A percentile compares a stretch with the other conserved stretches of the same genome.
Evolutionary conservation across 2,113 vertebrate species (phyloP).

Genomic region (Aspidoscelis tigris): DNA sequence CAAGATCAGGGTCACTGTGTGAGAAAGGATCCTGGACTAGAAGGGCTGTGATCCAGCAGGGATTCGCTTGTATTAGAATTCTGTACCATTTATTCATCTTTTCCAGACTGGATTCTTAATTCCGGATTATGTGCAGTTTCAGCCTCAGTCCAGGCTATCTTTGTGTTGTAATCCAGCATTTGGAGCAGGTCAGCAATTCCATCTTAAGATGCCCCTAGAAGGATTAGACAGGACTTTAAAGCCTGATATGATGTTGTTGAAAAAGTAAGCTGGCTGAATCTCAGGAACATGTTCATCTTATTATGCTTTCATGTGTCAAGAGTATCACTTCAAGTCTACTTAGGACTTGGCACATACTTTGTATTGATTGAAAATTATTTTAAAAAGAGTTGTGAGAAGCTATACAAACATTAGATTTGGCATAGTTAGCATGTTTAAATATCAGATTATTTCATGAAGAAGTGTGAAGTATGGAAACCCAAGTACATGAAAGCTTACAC

Average conservation of each 20-base stretch:
- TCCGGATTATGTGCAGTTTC: too few relatives aligned
- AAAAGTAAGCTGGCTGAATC: slow-evolving; percentile 8
- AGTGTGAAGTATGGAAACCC: background rate
- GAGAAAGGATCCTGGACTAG: too few relatives aligned
- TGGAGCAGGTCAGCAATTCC: too few relatives aligned
- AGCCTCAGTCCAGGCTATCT: too few relatives aligned
- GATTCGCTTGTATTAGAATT: too few relatives aligned
- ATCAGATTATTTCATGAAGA: slow-evolving; percentile 26
- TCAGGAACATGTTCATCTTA: background rate
- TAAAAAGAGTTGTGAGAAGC: slow-evolving; percentile 6
- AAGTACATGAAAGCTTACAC: background rate
- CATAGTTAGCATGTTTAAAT: background rate
- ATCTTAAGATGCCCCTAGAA: slow-evolving; percentile 5
- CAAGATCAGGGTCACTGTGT: too few relatives aligned
- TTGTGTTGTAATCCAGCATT: too few relatives aligned
- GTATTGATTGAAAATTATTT: background rate
- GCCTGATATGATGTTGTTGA: background rate
- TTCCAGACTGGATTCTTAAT: too few relatives aligned
- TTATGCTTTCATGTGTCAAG: background rate
- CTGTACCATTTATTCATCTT: too few relatives aligned
- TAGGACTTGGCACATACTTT: slow-evolving; percentile 6
- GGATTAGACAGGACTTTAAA: slow-evolving; percentile 13
- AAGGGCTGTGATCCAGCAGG: too few relatives aligned
- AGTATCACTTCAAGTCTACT: background rate
- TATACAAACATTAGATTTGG: slow-evolving; percentile 5